Percentiles rank a stretch among this genome's conserved stretches.
phyloP scores from a whole-genome alignment of 2,797 vertebrate species.

The Falco columbarius region DNA sequence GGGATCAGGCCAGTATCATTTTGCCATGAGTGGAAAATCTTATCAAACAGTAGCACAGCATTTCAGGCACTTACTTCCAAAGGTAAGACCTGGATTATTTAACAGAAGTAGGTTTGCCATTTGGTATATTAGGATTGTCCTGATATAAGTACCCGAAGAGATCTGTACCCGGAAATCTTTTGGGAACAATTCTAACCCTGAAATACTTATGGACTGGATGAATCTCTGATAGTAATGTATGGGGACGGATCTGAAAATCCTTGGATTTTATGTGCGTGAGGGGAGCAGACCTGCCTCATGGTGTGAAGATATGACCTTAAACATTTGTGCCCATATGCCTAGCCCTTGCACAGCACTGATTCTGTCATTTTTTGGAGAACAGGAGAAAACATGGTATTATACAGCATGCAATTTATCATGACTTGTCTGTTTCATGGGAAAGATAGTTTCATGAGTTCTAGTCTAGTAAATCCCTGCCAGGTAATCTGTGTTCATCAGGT shows the following conservation, averaged over 20 bases:
- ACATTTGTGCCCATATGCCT: not conserved
- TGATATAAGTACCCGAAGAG: not conserved
- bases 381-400: not conserved
- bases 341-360: not conserved
- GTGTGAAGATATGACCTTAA: not conserved
- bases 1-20: constrained; percentile 70
- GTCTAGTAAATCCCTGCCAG: not conserved
- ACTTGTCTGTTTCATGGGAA: not conserved
- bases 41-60: constrained; percentile 74
- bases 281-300: not conserved
- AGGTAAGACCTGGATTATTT: constrained; percentile 64
- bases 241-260: not conserved
- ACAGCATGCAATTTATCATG: not conserved
- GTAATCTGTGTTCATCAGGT: not conserved
- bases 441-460: not conserved
- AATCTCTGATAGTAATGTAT: not conserved
- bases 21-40: constrained; percentile 79
- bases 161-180: not conserved
- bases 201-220: not conserved
- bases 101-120: not conserved
- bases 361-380: not conserved
- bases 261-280: not conserved
- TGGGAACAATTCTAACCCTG: not conserved
- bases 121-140: not conserved
- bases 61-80: constrained; percentile 78